Evolutionary conservation across 1,140 invertebrate species (phyloP), one percentile per base, ranked within the genome.

Genomic region (Saccostrea glomerata): DNA sequence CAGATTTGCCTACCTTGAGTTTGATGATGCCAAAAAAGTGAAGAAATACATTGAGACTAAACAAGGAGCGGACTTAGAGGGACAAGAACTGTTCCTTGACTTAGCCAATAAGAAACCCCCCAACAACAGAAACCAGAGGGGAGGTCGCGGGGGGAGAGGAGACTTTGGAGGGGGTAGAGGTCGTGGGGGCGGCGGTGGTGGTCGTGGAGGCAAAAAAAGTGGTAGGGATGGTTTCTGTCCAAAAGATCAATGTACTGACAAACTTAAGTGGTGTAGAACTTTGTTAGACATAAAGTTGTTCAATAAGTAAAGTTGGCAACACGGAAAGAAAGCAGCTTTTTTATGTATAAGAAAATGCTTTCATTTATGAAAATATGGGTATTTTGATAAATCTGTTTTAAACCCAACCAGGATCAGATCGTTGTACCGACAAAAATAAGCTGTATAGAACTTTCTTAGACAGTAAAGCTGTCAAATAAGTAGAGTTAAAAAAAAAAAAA

Each of bases 1-100:
- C 87, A 93, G 92, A 17, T 94, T 94, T 93, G 93, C 92, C 17
- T 94, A 92, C 86, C 25, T 94, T 20, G 92, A 93, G 40, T 94
- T 94, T 88, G 87, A 90, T 23, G 90, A 87, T 84, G 82, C 86
- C 73, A 91, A 92, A n/a, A 82, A 91, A 66, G 87, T 92, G 23
- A 91, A 92, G 17, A 85, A 89, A 77, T 90, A 90, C 47, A 87
- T 93, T 70, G 91, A 92, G n/a, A 91, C 92, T 3, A 92, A 93
- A 36, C 93, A 94, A 82, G 93, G 92, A 13, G 90, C 85, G 47
- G 93, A 93, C 66, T 86, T 94, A 15, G 90, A 93, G 77, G 93
- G 93, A n/a, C 91, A 90, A 82, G 91, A 91, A 40, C 17, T 94
- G 23, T 91, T 91, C 63, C 87, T 94, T 12, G 93, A 94, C 85